These are phyloP conservation scores for Gymnocephalus cernua DNA, from an alignment of 2,113 vertebrate genomes.

Conservation along the genomic window DNA sequence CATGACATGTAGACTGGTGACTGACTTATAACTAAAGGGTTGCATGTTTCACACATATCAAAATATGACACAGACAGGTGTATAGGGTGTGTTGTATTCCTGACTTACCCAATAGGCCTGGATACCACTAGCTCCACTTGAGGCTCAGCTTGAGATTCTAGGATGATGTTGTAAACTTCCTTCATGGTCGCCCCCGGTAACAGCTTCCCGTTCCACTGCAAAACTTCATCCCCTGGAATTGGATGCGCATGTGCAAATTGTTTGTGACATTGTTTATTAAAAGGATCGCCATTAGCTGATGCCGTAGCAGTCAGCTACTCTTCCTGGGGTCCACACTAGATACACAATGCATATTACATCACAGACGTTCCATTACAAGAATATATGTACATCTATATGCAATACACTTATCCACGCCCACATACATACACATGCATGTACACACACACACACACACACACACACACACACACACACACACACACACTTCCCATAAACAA, in stretches of 20 bases:
- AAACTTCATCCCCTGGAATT: constrained; percentile 94
- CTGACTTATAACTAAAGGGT: not conserved
- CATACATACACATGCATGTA: too few relatives aligned
- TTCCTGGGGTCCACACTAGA: too few relatives aligned
- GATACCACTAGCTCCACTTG: constrained; percentile 99
- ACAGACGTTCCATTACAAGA: too few relatives aligned
- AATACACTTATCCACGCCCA: too few relatives aligned
- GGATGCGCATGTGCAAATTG: not conserved
- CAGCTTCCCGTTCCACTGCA: constrained; percentile 99
- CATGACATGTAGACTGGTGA: not conserved
- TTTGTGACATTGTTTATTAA: not conserved
- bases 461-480: too few relatives aligned
- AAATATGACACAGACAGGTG: not conserved
- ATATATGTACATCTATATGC: too few relatives aligned
- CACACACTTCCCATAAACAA: too few relatives aligned
- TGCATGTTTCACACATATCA: constrained; percentile 1
- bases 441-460: too few relatives aligned
- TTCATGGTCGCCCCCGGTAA: constrained; percentile 98
- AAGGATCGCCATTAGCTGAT: too few relatives aligned
- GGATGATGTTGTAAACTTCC: constrained; percentile 99
- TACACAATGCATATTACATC: too few relatives aligned
- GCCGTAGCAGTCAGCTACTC: too few relatives aligned
- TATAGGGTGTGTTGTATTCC: not conserved
- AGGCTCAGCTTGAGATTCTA: constrained; percentile 98
- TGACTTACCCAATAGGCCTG: constrained; percentile 97